A percentile compares a stretch with the other conserved stretches of the same genome.
phyloP scores from a whole-genome alignment of 2,113 vertebrate species.

The Puma concolor region DNA sequence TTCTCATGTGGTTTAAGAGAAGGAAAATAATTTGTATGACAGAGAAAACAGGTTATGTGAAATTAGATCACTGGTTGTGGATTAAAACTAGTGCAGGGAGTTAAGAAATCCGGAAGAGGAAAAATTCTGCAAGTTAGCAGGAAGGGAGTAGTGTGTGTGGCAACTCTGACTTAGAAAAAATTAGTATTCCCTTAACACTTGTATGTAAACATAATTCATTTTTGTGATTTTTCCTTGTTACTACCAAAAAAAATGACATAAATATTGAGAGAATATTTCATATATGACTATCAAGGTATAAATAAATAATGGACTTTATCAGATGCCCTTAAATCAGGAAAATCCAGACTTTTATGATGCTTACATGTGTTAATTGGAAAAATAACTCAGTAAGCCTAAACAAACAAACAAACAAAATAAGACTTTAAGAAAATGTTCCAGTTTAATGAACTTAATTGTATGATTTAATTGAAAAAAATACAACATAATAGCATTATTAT shows the following conservation, averaged over 20 bases:
- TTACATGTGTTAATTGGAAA: constrained; percentile 13
- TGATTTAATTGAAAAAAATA: not conserved
- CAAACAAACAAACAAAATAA: not conserved
- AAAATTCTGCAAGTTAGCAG: not conserved
- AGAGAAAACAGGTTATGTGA: not conserved
- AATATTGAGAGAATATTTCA: not conserved
- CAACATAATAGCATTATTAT: not conserved
- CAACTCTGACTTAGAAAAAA: not conserved
- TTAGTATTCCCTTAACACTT: not conserved
- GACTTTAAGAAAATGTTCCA: constrained; percentile 8
- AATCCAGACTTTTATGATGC: not conserved
- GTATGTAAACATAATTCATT: not conserved
- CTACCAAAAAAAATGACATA: not conserved
- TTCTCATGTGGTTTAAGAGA: not conserved
- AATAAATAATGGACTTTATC: not conserved
- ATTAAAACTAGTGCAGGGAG: not conserved
- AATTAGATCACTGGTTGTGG: not conserved
- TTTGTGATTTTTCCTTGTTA: not conserved
- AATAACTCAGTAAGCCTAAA: not conserved
- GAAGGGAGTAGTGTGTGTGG: not conserved
- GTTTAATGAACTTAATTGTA: not conserved
- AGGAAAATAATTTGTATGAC: not conserved
- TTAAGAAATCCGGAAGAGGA: not conserved
- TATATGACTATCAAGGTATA: not conserved
- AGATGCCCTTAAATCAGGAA: not conserved